A percentile compares a stretch with the other conserved stretches of the same genome.
These are phyloP conservation scores for Dryas iulia DNA, from an alignment of 1,140 invertebrate species.

Conservation along the genomic window DNA sequence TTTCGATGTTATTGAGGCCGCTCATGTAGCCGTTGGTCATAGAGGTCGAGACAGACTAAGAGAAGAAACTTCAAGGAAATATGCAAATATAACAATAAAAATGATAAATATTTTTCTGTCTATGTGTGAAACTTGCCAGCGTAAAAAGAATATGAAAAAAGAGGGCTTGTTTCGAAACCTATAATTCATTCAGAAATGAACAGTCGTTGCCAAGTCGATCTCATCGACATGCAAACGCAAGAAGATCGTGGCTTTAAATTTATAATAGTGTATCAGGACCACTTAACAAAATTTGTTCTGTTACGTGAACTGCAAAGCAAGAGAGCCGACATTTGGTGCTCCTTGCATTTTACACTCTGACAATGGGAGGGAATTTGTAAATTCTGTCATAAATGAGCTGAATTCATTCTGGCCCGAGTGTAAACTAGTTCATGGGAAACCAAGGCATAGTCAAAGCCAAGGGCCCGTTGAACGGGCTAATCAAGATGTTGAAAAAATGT, in stretches of 20 bases:
- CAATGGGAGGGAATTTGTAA: slow-evolving; percentile 8
- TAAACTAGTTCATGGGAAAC: slow-evolving; percentile 63
- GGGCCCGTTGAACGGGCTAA: slow-evolving; percentile 50
- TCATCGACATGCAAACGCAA: slow-evolving; percentile 11
- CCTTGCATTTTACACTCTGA: slow-evolving; percentile 5
- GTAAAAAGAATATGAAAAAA: background rate
- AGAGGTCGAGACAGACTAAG: slow-evolving; percentile 30
- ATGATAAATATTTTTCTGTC: background rate
- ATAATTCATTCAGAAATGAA: too few relatives aligned
- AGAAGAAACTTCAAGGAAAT: slow-evolving; percentile 4
- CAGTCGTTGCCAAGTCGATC: too few relatives aligned
- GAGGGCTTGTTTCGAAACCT: slow-evolving; percentile 10
- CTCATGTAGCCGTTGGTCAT: slow-evolving; percentile 36
- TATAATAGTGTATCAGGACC: too few relatives aligned
- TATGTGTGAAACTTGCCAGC: background rate
- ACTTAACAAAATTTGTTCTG: too few relatives aligned
- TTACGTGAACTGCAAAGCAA: background rate
- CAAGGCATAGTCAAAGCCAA: slow-evolving; percentile 41
- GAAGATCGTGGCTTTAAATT: background rate
- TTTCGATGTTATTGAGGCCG: slow-evolving; percentile 32
- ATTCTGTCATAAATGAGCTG: slow-evolving; percentile 4
- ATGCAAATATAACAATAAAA: background rate
- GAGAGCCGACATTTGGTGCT: background rate
- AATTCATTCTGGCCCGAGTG: slow-evolving; percentile 50
- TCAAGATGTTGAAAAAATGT: slow-evolving; percentile 62